Evolutionary conservation across 2,888 invertebrate genomes (phyloP).

Genomic region (Leptothorax acervorum): DNA sequence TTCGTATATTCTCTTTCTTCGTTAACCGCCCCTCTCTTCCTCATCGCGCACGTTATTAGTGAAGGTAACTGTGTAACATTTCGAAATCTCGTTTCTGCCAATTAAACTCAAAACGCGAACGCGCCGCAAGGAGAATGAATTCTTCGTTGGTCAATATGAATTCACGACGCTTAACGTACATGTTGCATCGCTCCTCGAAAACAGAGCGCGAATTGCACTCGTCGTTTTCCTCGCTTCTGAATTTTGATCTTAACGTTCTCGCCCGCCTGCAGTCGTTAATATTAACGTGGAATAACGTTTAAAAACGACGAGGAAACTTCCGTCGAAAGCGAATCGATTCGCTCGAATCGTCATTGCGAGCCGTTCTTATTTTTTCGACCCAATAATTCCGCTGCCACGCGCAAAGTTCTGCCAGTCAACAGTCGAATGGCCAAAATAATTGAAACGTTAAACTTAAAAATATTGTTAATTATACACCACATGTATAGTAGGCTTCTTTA

Average conservation of each 20-base stretch:
- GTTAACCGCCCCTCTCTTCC: conserved; percentile 17
- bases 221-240: not conserved
- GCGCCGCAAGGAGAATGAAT: conserved; percentile 68
- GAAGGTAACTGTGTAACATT: conserved; percentile 76
- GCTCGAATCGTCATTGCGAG: conserved; percentile 55
- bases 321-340: conserved; percentile 63
- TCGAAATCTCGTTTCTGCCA: conserved; percentile 76
- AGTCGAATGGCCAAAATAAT: not conserved
- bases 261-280: conserved; percentile 19
- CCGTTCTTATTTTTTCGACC: conserved; percentile 51
- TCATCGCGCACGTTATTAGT: conserved; percentile 54
- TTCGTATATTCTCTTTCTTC: conserved; percentile 45
- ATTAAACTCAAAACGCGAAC: conserved; percentile 77
- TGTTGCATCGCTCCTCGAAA: conserved; percentile 20
- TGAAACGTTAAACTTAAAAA: conserved; percentile 11
- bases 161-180: conserved; percentile 10
- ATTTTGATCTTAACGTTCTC: conserved; percentile 35
- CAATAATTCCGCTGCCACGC: conserved; percentile 33
- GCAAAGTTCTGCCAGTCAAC: conserved; percentile 8
- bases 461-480: not conserved
- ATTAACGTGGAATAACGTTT: conserved; percentile 33
- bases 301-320: conserved; percentile 48
- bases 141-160: conserved; percentile 62
- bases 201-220: not conserved
- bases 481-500: not conserved